These are phyloP conservation scores for Chaetura pelagica DNA, from an alignment of 2,113 vertebrate species.

Conservation along the genomic window DNA sequence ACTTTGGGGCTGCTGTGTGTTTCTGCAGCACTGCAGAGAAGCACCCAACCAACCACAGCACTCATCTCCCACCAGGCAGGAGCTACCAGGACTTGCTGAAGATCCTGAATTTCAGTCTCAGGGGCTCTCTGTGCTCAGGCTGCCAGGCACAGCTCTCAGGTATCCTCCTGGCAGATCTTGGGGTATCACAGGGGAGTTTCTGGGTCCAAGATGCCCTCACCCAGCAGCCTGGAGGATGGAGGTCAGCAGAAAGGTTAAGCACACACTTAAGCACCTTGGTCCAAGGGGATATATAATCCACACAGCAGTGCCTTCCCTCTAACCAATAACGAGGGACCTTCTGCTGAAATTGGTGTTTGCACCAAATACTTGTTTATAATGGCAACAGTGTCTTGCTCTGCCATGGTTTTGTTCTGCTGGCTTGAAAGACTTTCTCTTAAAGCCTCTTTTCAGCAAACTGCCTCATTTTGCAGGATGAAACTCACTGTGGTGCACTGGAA, in stretches of 20 bases:
- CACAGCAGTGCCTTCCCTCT: neutral
- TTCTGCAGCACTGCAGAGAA: neutral
- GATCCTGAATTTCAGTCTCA: neutral
- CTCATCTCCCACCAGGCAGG: neutral
- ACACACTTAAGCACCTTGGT: neutral
- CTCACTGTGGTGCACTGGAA: neutral
- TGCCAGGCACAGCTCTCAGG: neutral
- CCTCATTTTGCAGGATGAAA: neutral
- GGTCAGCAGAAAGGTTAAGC: neutral
- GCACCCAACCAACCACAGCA: neutral
- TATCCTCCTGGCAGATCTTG: neutral
- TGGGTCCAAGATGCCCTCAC: neutral
- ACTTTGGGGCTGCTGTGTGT: neutral
- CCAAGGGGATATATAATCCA: neutral
- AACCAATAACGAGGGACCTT: neutral
- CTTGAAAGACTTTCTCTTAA: neutral
- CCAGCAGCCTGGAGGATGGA: neutral
- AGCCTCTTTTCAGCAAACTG: neutral
- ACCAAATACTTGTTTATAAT: neutral
- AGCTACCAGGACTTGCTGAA: neutral
- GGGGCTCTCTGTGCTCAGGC: neutral
- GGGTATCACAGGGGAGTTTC: fast-evolving
- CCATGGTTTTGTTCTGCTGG: neutral
- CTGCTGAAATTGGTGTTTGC: neutral
- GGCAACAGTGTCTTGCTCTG: neutral